Conservation (phyloP, 1,140 invertebrate species). For the Procambarus virginalis region DNA sequence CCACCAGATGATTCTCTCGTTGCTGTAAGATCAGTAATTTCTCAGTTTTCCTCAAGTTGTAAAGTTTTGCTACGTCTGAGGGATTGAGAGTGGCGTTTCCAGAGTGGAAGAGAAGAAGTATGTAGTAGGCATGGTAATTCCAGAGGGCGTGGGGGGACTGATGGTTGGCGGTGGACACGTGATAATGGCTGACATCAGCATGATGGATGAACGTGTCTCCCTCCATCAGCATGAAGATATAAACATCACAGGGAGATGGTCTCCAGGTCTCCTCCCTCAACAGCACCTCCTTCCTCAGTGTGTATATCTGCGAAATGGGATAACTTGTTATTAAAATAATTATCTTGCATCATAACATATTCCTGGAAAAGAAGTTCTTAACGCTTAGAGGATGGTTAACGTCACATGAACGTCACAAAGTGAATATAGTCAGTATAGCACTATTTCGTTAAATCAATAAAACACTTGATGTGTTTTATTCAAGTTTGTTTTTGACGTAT, state of each 20-base stretch:
- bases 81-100: not conserved
- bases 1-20: too few species aligned
- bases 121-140: constrained; percentile 5
- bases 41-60: constrained; percentile 13
- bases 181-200: too few species aligned
- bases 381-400: not conserved
- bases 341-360: not conserved
- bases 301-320: constrained; percentile 19
- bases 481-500: too few species aligned
- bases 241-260: not conserved
- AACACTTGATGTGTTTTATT: too few species aligned
- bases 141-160: too few species aligned
- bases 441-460: too few species aligned
- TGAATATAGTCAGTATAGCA: too few species aligned
- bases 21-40: too few species aligned
- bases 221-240: constrained; percentile 37
- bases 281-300: too few species aligned
- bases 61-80: constrained; percentile 18
- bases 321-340: not conserved
- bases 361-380: constrained; percentile 8
- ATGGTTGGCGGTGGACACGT: too few species aligned
- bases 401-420: too few species aligned
- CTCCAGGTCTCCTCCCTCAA: too few species aligned
- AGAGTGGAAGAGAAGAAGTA: constrained; percentile 39
- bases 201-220: not conserved